Evolutionary conservation across 2,888 invertebrate species (phyloP).

Genomic region (Lagria hirta): DNA sequence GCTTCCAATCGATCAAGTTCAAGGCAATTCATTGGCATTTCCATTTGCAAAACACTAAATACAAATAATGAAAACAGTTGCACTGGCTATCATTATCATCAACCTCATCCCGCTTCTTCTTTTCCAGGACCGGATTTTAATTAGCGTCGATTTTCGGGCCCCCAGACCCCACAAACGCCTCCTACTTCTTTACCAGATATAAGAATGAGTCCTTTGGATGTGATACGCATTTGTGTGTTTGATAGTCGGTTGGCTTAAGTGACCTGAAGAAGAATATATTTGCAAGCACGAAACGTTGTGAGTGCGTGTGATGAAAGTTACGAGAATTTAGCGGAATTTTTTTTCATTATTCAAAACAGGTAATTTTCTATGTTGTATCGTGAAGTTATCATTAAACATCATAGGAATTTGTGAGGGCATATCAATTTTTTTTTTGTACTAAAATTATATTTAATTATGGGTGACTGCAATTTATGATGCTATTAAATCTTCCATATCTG

Average conservation of each 20-base stretch:
- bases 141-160: slow-evolving; percentile 18
- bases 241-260: slow-evolving; percentile 13
- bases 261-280: slow-evolving; percentile 3
- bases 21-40: slow-evolving; percentile 49
- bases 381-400: too few relatives aligned
- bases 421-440: too few relatives aligned
- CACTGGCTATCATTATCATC: slow-evolving; percentile 11
- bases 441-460: too few relatives aligned
- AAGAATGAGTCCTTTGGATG: slow-evolving; percentile 37
- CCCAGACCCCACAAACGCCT: slow-evolving; percentile 15
- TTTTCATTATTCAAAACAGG: too few relatives aligned
- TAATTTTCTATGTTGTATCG: too few relatives aligned
- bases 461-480: too few relatives aligned
- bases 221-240: slow-evolving; percentile 38
- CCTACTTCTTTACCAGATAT: slow-evolving; percentile 37
- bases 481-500: too few relatives aligned
- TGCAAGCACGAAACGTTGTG: slow-evolving; percentile 3
- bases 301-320: neutral
- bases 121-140: slow-evolving; percentile 21
- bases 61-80: slow-evolving; percentile 14
- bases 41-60: slow-evolving; percentile 28
- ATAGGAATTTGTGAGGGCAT: too few relatives aligned
- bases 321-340: too few relatives aligned
- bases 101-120: slow-evolving; percentile 6
- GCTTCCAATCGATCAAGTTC: slow-evolving; percentile 40